Conservation (phyloP, 2,888 invertebrate genomes). For the Lysandra bellargus region DNA sequence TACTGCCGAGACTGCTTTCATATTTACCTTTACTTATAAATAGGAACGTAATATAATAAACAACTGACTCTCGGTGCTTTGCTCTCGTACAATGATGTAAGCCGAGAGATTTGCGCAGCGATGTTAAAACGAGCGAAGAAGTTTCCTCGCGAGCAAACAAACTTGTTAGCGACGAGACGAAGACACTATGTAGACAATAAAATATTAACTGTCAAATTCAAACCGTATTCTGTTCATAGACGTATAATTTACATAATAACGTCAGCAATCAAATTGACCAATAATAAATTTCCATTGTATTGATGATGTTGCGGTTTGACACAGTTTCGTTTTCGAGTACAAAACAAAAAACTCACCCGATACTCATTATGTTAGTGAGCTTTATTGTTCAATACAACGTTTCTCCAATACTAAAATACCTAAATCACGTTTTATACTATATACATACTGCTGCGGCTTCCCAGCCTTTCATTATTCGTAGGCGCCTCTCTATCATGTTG, state of each 20-base stretch:
- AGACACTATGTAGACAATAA: neutral
- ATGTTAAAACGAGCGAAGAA: neutral
- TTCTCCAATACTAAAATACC: neutral
- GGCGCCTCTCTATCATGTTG: conserved; percentile 4
- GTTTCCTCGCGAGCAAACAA: neutral
- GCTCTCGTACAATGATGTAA: conserved; percentile 11
- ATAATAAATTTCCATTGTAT: neutral
- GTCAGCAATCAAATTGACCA: neutral
- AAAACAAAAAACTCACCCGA: neutral
- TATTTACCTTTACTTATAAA: conserved; percentile 35
- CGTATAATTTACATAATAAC: neutral
- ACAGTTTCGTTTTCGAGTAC: neutral
- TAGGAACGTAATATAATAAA: conserved; percentile 6
- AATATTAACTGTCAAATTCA: neutral
- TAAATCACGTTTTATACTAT: conserved; percentile 24
- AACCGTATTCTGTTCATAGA: neutral
- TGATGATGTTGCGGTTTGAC: neutral
- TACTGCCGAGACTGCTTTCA: conserved; percentile 11
- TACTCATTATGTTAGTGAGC: neutral
- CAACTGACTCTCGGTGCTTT: neutral
- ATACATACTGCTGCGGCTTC: neutral
- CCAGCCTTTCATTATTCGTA: conserved; percentile 12
- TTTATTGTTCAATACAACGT: neutral
- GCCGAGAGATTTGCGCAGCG: neutral
- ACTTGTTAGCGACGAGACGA: neutral